phyloP scores from a whole-genome alignment of 2,797 vertebrate genomes.

The Sternotherus odoratus region DNA sequence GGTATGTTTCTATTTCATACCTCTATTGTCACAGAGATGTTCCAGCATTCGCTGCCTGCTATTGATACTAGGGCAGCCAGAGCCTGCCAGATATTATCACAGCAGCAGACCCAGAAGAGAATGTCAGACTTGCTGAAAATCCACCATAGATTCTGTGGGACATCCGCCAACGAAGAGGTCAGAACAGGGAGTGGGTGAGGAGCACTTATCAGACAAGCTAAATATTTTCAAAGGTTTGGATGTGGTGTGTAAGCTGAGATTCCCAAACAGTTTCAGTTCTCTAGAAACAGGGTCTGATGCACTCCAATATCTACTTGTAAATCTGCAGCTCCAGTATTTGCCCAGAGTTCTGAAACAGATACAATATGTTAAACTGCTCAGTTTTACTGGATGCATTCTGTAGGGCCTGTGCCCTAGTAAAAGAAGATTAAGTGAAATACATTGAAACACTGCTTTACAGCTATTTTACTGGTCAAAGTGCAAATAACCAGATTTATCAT shows the following conservation, averaged over 20 bases:
- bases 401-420: constrained; percentile 16
- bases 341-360: neutral
- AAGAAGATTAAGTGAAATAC: constrained; percentile 55
- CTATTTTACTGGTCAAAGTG: constrained; percentile 65
- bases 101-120: neutral
- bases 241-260: neutral
- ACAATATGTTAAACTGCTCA: neutral
- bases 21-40: neutral
- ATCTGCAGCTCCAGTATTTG: neutral
- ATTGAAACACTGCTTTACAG: constrained; percentile 61
- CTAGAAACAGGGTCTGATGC: fast-evolving
- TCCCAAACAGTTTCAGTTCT: neutral
- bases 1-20: neutral
- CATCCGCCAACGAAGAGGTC: neutral
- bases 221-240: neutral
- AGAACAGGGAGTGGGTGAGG: neutral
- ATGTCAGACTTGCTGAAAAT: neutral
- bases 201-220: neutral
- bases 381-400: constrained; percentile 32
- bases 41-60: neutral
- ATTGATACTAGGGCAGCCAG: neutral
- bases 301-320: neutral
- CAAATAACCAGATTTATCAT: constrained; percentile 59
- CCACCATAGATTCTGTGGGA: neutral
- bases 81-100: neutral